A percentile compares a stretch with the other conserved stretches of the same genome.
phyloP scores from a whole-genome alignment of 1,140 invertebrate species.

The Linepithema humile region DNA sequence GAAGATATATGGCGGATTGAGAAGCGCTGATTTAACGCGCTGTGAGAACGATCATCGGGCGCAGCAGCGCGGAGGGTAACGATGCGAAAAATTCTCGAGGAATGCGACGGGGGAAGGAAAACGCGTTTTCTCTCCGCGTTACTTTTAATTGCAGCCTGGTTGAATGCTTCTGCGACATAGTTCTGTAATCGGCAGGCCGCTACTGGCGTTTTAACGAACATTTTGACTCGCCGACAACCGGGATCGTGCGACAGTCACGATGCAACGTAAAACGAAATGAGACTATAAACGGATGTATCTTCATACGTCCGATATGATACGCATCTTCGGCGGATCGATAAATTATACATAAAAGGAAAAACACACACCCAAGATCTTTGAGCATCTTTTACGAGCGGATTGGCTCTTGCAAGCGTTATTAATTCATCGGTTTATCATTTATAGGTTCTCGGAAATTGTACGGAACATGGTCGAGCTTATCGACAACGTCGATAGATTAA shows the following conservation, averaged over 20 bases:
- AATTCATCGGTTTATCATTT: background rate
- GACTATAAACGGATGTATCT: background rate
- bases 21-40: background rate
- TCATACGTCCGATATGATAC: background rate
- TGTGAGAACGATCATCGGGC: background rate
- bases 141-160: conserved; percentile 16
- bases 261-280: background rate
- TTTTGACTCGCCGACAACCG: background rate
- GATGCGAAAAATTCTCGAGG: conserved; percentile 6
- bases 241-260: background rate
- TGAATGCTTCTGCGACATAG: conserved; percentile 9
- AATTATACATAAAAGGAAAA: conserved; percentile 10
- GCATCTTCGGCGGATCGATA: background rate
- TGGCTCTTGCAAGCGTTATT: background rate
- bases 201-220: background rate
- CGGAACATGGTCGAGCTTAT: too few species aligned
- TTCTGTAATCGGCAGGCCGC: conserved; percentile 28
- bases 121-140: background rate
- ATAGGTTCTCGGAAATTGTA: background rate
- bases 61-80: background rate
- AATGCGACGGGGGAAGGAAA: background rate
- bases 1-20: conserved; percentile 3
- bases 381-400: background rate
- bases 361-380: too few species aligned
- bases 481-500: background rate